These are phyloP conservation scores for Calypte anna DNA, from an alignment of 2,113 vertebrate genomes.

Conservation along the genomic window DNA sequence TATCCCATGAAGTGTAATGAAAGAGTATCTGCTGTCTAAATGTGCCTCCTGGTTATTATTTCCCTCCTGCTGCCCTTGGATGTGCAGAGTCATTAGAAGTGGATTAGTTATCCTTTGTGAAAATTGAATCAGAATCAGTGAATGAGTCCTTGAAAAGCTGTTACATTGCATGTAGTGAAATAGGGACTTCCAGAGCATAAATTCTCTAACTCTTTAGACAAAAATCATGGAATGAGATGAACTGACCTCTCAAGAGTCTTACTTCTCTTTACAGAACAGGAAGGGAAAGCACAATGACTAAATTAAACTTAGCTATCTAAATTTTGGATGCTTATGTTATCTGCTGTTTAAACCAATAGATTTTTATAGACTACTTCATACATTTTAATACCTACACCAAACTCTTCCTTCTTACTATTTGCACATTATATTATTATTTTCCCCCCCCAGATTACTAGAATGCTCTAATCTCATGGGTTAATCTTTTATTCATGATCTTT, in stretches of 20 bases:
- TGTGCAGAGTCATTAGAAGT: not conserved
- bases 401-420: not conserved
- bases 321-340: not conserved
- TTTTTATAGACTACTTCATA: not conserved
- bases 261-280: not conserved
- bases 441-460: not conserved
- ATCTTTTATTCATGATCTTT: not conserved
- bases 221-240: not conserved
- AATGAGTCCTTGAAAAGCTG: not conserved
- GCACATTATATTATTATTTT: not conserved
- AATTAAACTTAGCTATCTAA: not conserved
- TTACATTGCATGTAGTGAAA: not conserved
- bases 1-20: not conserved
- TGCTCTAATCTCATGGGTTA: not conserved
- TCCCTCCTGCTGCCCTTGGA: not conserved
- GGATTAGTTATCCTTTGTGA: not conserved
- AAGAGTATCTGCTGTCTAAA: not conserved
- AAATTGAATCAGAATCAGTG: not conserved
- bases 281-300: not conserved
- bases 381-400: not conserved
- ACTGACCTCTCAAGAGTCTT: not conserved
- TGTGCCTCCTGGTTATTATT: not conserved
- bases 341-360: not conserved
- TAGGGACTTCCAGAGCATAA: not conserved
- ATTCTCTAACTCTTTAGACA: not conserved